Percentiles rank a stretch among this genome's conserved stretches.
Conservation (phyloP, 2,888 invertebrate species). For the Gryllus longicercus region DNA sequence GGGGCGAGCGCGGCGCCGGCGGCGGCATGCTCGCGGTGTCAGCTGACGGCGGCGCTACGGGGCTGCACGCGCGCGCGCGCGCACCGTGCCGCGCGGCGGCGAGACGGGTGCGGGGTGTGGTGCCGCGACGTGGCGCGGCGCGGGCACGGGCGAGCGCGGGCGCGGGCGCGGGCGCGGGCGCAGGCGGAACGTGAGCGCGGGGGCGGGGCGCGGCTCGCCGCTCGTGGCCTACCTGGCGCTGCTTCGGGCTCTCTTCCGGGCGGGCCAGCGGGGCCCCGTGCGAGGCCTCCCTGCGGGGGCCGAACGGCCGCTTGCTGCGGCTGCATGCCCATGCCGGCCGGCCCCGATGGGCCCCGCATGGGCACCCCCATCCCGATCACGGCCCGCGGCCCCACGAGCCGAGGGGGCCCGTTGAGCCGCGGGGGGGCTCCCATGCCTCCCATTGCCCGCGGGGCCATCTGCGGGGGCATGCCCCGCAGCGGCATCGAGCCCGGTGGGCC, state of each 20-base stretch:
- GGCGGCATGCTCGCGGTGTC: neutral
- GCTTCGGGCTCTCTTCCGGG: slow-evolving; percentile 33
- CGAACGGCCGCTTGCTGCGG: neutral
- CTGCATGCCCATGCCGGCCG: neutral
- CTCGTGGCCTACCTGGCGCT: slow-evolving; percentile 17
- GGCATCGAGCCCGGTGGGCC: slow-evolving; percentile 35
- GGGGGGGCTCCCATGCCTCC: slow-evolving; percentile 34
- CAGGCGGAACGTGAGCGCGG: neutral
- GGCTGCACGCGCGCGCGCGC: neutral
- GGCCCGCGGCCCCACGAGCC: slow-evolving; percentile 34
- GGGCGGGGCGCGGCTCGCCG: neutral
- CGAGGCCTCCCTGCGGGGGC: slow-evolving; percentile 23
- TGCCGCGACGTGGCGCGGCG: neutral
- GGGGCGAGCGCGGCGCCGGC: neutral
- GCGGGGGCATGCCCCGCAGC: slow-evolving; percentile 30
- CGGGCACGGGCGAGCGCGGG: neutral
- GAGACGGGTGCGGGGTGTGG: neutral
- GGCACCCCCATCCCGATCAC: slow-evolving; percentile 27
- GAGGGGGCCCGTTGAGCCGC: slow-evolving; percentile 33
- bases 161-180: too few relatives aligned
- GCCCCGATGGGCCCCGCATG: slow-evolving; percentile 35
- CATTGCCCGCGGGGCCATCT: slow-evolving; percentile 30
- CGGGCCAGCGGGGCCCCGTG: slow-evolving; percentile 28
- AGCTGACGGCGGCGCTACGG: neutral
- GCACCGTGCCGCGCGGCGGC: neutral